A percentile compares a stretch with the other conserved stretches of the same genome.
Conservation (phyloP, 2,797 vertebrate species). For the Phaenicophaeus curvirostris region DNA sequence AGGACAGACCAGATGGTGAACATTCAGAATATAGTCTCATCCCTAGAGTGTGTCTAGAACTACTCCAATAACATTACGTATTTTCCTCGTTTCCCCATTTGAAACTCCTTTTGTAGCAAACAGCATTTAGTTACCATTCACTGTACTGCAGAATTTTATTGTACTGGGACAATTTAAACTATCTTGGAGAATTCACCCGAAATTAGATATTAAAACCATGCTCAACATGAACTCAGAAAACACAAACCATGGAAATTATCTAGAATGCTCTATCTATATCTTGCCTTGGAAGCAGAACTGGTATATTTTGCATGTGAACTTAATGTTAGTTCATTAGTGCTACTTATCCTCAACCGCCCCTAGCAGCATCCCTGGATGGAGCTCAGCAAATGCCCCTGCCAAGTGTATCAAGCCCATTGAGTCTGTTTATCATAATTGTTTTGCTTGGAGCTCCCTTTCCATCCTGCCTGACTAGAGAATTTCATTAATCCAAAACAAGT, state of each 20-base stretch:
- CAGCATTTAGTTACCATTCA: not conserved
- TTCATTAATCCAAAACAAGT: not conserved
- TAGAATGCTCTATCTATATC: not conserved
- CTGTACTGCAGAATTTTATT: not conserved
- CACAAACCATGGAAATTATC: not conserved
- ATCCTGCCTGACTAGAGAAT: not conserved
- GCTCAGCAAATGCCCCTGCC: not conserved
- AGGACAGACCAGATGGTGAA: slow-evolving; percentile 52
- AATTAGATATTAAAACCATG: not conserved
- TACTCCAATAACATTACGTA: not conserved
- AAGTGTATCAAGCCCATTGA: not conserved
- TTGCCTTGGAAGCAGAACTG: not conserved
- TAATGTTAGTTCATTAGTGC: not conserved
- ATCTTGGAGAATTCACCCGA: not conserved
- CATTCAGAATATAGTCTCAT: not conserved
- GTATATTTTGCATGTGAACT: not conserved
- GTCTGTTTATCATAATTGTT: not conserved
- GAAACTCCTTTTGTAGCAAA: not conserved
- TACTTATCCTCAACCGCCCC: not conserved
- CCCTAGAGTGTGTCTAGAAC: not conserved
- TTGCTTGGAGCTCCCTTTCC: slow-evolving; percentile 12
- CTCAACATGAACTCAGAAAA: not conserved
- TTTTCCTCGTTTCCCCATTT: not conserved
- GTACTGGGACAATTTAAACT: not conserved
- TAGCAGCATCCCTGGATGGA: not conserved